phyloP scores from a whole-genome alignment of 1,140 invertebrate species.

The Aphelenchoides fujianensis region DNA sequence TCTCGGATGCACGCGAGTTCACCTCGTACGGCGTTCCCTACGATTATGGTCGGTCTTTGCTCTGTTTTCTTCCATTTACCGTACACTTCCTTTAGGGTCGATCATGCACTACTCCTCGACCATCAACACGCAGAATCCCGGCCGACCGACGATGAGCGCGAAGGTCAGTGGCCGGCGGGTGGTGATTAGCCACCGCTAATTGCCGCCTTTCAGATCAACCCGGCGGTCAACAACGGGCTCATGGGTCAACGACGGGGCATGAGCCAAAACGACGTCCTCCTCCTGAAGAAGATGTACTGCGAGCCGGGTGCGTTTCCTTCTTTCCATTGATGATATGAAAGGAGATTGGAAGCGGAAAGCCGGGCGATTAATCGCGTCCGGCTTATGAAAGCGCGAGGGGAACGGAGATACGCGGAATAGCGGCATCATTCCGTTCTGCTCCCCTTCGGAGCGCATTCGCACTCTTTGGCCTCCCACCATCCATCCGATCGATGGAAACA shows the following conservation, averaged over 20 bases:
- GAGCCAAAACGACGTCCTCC: conserved; percentile 36
- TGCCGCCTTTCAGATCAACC: conserved; percentile 33
- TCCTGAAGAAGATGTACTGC: conserved; percentile 59
- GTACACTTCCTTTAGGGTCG: no score
- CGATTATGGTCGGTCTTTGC: conserved; percentile 45
- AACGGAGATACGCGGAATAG: no score
- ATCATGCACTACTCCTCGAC: conserved; percentile 53
- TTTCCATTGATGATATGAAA: no score
- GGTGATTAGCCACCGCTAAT: no score
- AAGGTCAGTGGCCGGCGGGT: conserved; percentile 20
- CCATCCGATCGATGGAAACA: no score
- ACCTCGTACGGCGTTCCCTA: conserved; percentile 53
- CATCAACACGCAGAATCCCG: conserved; percentile 28
- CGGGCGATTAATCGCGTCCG: no score
- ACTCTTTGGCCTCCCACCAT: no score
- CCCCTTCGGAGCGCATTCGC: no score
- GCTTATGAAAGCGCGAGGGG: no score
- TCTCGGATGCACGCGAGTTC: conserved; percentile 54
- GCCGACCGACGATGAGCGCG: conserved; percentile 51
- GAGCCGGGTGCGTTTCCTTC: conserved; percentile 23
- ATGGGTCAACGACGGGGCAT: conserved; percentile 53
- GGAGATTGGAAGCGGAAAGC: no score
- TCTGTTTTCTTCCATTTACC: no score
- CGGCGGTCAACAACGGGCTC: conserved; percentile 34
- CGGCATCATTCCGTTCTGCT: no score